These are phyloP conservation scores for Lissocephala sabroskyi DNA, from an alignment of 2,888 invertebrate genomes.

Conservation along the genomic window DNA sequence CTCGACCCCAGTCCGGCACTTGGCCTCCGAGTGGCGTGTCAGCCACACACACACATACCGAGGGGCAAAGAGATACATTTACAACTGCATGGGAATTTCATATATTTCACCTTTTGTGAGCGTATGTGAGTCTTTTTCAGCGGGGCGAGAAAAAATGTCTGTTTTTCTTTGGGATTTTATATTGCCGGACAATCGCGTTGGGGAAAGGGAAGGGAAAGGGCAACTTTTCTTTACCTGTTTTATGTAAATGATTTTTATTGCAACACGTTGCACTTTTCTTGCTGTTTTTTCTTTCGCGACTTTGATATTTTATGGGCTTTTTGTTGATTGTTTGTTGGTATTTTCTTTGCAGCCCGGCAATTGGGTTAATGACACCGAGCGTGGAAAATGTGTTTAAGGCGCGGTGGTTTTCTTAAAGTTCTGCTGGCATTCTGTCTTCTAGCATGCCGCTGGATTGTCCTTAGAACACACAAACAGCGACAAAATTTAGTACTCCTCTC, in stretches of 20 bases:
- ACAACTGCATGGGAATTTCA: constrained; percentile 45
- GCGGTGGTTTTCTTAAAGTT: no score
- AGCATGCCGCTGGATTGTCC: no score
- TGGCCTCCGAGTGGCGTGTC: constrained; percentile 17
- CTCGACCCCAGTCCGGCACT: constrained; percentile 11
- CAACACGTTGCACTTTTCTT: constrained; percentile 56
- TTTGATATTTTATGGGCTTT: constrained; percentile 8
- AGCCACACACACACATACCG: constrained; percentile 6
- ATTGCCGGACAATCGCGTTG: background rate
- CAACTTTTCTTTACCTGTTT: constrained; percentile 42
- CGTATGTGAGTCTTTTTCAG: constrained; percentile 5
- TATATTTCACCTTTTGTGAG: constrained; percentile 23
- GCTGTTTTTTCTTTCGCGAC: constrained; percentile 11
- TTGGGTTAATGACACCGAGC: constrained; percentile 64
- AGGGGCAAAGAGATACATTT: background rate
- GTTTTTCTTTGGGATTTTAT: constrained; percentile 3
- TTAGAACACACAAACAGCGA: background rate
- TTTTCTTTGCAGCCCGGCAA: constrained; percentile 41
- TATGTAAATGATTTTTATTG: constrained; percentile 62
- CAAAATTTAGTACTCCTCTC: no score
- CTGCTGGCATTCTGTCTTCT: background rate
- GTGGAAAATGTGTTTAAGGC: constrained; percentile 26
- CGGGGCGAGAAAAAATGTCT: no score
- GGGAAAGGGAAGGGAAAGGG: no score
- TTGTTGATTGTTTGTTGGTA: constrained; percentile 13